Evolutionary conservation across 2,797 vertebrate genomes (phyloP).

Genomic region (Trachops cirrhosus): DNA sequence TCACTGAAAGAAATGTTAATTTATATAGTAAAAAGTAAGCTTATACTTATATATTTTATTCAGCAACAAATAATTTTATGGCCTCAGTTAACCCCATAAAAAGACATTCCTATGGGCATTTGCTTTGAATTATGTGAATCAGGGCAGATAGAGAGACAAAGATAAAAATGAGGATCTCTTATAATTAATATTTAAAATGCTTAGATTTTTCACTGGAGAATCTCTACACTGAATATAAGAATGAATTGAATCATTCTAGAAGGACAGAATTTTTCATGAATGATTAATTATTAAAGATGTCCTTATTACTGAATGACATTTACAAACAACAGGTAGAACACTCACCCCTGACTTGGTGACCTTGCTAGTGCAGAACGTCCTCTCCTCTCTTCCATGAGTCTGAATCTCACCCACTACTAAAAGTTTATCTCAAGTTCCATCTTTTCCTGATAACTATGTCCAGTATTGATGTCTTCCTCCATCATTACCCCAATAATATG

Average conservation of each 20-base stretch:
- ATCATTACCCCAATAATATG: neutral
- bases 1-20: neutral
- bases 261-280: slow-evolving; percentile 31
- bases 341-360: slow-evolving; percentile 37
- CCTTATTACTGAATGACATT: slow-evolving; percentile 33
- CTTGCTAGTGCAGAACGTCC: neutral
- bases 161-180: neutral
- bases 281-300: slow-evolving; percentile 45
- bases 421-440: slow-evolving; percentile 43
- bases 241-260: slow-evolving; percentile 11
- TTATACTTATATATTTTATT: neutral
- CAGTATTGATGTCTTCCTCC: neutral
- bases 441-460: neutral
- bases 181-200: neutral
- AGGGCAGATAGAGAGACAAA: neutral
- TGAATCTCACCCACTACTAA: neutral
- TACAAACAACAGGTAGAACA: slow-evolving; percentile 58
- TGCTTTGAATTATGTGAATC: slow-evolving; percentile 21
- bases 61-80: slow-evolving; percentile 13
- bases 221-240: neutral
- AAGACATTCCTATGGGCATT: neutral
- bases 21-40: neutral
- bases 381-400: neutral
- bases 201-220: neutral
- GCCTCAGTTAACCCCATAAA: neutral